A percentile compares a stretch with the other conserved stretches of the same genome.
These are phyloP conservation scores for Chaetodon trifasciatus DNA, from an alignment of 2,797 vertebrate genomes.

Conservation along the genomic window DNA sequence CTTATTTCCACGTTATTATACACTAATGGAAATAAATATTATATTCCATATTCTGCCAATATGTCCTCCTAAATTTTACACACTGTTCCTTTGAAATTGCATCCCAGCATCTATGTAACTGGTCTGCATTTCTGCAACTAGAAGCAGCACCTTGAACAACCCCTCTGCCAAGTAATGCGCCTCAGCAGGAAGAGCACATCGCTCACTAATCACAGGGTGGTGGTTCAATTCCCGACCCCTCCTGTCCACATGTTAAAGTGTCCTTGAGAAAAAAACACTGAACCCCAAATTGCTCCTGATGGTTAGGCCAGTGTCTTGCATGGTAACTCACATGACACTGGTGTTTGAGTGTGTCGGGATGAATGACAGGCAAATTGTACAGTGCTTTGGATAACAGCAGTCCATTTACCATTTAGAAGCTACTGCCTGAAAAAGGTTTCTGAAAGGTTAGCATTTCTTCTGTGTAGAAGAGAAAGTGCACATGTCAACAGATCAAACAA, in stretches of 20 bases:
- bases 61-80: too few species aligned
- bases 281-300: neutral
- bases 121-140: neutral
- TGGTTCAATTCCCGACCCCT: neutral
- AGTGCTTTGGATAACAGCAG: neutral
- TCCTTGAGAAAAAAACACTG: neutral
- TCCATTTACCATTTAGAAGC: neutral
- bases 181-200: neutral
- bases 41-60: too few species aligned
- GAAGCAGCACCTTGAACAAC: neutral
- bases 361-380: neutral
- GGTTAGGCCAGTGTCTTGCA: neutral
- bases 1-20: too few species aligned
- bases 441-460: neutral
- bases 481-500: neutral
- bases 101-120: neutral
- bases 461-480: neutral
- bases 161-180: neutral
- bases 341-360: neutral
- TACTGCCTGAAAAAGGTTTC: neutral
- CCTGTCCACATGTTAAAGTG: conserved; percentile 3
- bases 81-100: neutral
- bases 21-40: too few species aligned
- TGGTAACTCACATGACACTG: neutral
- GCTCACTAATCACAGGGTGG: neutral